These are phyloP conservation scores for Pocillopora grandis DNA, from an alignment of 92 coral and sea anemone genomes.

Conservation along the genomic window DNA sequence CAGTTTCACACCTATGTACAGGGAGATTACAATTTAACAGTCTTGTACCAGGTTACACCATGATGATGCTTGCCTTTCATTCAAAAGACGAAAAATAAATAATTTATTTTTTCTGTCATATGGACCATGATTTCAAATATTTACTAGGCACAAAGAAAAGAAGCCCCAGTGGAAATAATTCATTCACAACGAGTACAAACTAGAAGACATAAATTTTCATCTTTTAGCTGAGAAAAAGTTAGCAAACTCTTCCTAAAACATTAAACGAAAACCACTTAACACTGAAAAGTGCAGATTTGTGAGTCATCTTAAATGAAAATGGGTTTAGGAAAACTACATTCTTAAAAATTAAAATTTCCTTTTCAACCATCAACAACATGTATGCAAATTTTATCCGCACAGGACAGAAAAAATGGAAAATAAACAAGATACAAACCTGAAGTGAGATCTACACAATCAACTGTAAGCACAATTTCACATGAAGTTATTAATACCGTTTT, in stretches of 20 bases:
- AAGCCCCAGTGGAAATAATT: conserved; percentile 6
- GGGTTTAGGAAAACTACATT: conserved; percentile 7
- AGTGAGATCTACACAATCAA: not conserved
- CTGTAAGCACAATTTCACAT: not conserved
- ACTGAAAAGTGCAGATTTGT: not conserved
- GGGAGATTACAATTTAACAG: not conserved
- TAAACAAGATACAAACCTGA: conserved; percentile 28
- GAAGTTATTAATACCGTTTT: not conserved
- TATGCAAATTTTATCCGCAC: conserved; percentile 33
- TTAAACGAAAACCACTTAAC: not conserved
- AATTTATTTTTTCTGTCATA: conserved; percentile 38
- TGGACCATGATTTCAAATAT: conserved; percentile 38
- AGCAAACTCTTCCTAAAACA: not conserved
- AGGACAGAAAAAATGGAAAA: conserved; percentile 10
- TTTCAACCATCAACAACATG: conserved; percentile 8
- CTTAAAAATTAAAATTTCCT: conserved; percentile 34
- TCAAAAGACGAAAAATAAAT: conserved; percentile 20
- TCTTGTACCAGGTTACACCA: not conserved
- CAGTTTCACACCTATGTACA: not conserved
- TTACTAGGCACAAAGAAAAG: conserved; percentile 44
- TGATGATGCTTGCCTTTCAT: not conserved
- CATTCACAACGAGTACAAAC: conserved; percentile 14
- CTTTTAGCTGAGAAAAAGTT: no score
- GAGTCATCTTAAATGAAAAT: not conserved
- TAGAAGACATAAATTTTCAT: not conserved